Evolutionary conservation across 2,797 vertebrate species (phyloP).

Genomic region (Macrochelys suwanniensis): DNA sequence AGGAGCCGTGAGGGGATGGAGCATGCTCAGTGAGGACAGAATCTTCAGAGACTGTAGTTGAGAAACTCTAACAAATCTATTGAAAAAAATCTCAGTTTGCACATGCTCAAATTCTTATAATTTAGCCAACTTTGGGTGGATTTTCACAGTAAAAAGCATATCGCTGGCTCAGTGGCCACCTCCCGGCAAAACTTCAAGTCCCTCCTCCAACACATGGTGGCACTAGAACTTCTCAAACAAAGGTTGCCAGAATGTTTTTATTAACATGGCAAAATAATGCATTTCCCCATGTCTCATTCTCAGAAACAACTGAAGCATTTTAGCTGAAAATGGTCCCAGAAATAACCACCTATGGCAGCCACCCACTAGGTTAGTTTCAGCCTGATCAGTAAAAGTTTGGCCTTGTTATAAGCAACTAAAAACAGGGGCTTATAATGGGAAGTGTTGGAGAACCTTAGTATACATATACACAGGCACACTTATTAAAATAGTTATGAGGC

Average conservation of each 20-base stretch:
- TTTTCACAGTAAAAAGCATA: constrained; percentile 15
- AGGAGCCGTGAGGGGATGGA: not conserved
- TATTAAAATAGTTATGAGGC: not conserved
- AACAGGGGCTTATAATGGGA: not conserved
- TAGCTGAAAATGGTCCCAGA: too few species aligned
- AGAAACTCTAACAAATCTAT: not conserved
- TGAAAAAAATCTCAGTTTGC: not conserved
- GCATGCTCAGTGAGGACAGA: not conserved
- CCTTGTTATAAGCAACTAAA: not conserved
- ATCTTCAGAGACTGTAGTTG: not conserved
- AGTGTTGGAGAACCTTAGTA: not conserved
- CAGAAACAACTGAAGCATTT: too few species aligned
- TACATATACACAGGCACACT: accelerated
- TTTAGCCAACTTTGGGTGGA: not conserved
- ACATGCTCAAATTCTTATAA: not conserved
- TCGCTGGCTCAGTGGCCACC: not conserved
- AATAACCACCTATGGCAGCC: too few species aligned
- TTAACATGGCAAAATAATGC: not conserved
- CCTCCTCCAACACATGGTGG: too few species aligned
- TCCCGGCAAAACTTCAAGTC: not conserved
- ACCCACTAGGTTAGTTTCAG: too few species aligned
- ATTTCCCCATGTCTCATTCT: not conserved
- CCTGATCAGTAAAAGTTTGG: too few species aligned
- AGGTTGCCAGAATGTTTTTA: not conserved
- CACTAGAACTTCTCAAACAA: too few species aligned